phyloP scores from a whole-genome alignment of 1,140 invertebrate genomes.

The Tetragnatha versicolor region DNA sequence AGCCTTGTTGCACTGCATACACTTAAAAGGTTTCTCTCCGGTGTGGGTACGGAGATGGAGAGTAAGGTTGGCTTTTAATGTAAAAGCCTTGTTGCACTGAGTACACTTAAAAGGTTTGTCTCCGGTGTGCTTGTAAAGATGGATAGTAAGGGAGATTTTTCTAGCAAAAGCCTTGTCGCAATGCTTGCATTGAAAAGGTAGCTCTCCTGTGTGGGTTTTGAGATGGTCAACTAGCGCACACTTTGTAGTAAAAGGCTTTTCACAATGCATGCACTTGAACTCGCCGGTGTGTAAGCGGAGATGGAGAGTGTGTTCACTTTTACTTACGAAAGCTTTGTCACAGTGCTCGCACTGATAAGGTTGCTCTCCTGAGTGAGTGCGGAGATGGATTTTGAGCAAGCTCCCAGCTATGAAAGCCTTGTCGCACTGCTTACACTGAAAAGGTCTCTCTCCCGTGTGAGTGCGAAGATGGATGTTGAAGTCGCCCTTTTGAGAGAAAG shows the following conservation, averaged over 20 bases:
- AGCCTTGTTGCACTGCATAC: conserved; percentile 78
- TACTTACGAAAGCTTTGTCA: background rate
- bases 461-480: conserved; percentile 91
- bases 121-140: too few relatives aligned
- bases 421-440: conserved; percentile 91
- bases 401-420: conserved; percentile 72
- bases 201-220: too few relatives aligned
- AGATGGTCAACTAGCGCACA: too few relatives aligned
- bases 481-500: background rate
- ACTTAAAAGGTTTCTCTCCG: conserved; percentile 82
- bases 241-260: too few relatives aligned
- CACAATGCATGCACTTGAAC: too few relatives aligned
- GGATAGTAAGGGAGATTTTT: too few relatives aligned
- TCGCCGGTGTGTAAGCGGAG: too few relatives aligned
- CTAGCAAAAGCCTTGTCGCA: too few relatives aligned
- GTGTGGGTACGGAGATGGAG: conserved; percentile 90
- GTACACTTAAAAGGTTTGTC: too few relatives aligned
- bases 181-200: too few relatives aligned
- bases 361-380: background rate
- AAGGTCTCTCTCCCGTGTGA: conserved; percentile 93
- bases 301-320: background rate
- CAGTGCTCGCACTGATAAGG: background rate
- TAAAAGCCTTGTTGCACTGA: too few relatives aligned
- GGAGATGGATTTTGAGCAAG: background rate
- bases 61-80: too few relatives aligned